Evolutionary conservation across 2,888 invertebrate genomes (phyloP).

Genomic region (Nomada ruficornis): DNA sequence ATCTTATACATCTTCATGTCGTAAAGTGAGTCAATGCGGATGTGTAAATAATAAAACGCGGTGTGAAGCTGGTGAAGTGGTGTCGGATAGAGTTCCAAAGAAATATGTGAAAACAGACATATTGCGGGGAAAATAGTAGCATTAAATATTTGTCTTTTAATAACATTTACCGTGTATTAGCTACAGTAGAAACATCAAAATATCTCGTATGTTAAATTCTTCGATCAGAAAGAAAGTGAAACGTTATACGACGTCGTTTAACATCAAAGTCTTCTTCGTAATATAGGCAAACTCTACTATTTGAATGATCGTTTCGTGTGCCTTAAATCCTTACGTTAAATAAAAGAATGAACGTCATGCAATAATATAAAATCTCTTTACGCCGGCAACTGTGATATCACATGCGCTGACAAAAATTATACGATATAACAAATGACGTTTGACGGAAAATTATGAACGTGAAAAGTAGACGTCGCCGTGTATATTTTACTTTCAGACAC

Average conservation of each 20-base stretch:
- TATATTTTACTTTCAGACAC: constrained; percentile 50
- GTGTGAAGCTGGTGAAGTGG: constrained; percentile 39
- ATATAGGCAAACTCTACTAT: constrained; percentile 56
- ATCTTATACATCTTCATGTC: background rate
- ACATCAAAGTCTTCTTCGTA: constrained; percentile 16
- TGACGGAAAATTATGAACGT: constrained; percentile 46
- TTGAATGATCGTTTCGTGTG: constrained; percentile 52
- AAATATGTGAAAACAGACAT: constrained; percentile 33
- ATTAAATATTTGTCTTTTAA: constrained; percentile 16
- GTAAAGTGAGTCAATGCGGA: constrained; percentile 37
- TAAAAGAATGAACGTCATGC: constrained; percentile 4
- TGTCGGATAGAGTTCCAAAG: constrained; percentile 15
- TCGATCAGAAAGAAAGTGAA: constrained; percentile 47
- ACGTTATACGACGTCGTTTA: constrained; percentile 36
- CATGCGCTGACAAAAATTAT: background rate
- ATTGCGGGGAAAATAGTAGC: constrained; percentile 11
- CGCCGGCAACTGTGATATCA: constrained; percentile 8
- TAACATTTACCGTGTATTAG: background rate
- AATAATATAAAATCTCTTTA: background rate
- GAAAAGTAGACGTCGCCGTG: constrained; percentile 44
- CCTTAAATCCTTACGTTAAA: constrained; percentile 34
- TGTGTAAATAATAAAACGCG: constrained; percentile 63
- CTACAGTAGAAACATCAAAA: background rate
- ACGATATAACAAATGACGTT: constrained; percentile 43
- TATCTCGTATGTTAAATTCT: constrained; percentile 25